Conservation (phyloP, 2,113 vertebrate genomes). For the Casuarius casuarius region DNA sequence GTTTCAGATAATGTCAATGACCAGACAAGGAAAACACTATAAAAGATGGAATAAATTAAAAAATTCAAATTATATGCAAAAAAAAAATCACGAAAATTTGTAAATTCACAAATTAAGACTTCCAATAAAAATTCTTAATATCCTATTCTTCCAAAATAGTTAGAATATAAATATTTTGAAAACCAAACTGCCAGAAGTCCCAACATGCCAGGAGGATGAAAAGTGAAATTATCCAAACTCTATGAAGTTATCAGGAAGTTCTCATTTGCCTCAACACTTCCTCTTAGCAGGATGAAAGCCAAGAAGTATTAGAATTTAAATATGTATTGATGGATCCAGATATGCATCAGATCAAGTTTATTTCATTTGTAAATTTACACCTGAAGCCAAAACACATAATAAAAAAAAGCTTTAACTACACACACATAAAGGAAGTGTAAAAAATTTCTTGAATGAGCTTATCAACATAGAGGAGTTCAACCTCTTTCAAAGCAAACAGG, state of each 20-base stretch:
- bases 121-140: not conserved
- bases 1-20: not conserved
- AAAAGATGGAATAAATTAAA: not conserved
- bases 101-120: no score
- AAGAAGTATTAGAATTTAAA: not conserved
- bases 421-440: not conserved
- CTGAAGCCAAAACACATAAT: not conserved
- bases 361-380: not conserved
- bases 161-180: not conserved
- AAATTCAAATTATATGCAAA: not conserved
- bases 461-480: not conserved
- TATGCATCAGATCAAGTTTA: not conserved
- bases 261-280: not conserved
- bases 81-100: not conserved
- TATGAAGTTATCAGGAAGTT: not conserved
- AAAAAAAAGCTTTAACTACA: not conserved
- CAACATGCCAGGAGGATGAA: not conserved
- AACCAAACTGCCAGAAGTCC: not conserved
- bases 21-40: not conserved
- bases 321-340: not conserved
- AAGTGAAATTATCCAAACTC: not conserved
- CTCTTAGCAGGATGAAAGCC: not conserved
- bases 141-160: not conserved
- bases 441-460: not conserved
- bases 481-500: not conserved